phyloP scores from a whole-genome alignment of 2,797 vertebrate genomes.

The Scarus forsteni region DNA sequence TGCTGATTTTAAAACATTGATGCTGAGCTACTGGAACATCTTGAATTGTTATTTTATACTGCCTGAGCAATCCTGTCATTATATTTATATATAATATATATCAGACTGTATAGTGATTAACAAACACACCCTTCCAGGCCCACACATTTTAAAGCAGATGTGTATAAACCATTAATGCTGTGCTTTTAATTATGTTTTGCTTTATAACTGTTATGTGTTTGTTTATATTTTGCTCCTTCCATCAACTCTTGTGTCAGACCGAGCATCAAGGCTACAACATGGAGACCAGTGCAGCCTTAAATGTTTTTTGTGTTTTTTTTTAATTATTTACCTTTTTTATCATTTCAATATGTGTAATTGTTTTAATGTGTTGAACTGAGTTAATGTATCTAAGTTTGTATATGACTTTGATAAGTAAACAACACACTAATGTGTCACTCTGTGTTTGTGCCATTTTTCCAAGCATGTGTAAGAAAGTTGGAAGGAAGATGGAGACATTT shows the following conservation, averaged over 20 bases:
- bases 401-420: constrained; percentile 70
- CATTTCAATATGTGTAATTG: constrained; percentile 40
- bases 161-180: constrained; percentile 23
- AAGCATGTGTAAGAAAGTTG: background rate
- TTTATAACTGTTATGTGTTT: constrained; percentile 23
- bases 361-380: constrained; percentile 30
- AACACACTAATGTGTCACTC: constrained; percentile 20
- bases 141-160: constrained; percentile 14
- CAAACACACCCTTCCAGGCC: background rate
- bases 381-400: constrained; percentile 56
- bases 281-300: constrained; percentile 12
- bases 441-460: background rate
- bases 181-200: constrained; percentile 10
- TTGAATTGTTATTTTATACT: constrained; percentile 48
- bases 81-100: constrained; percentile 20
- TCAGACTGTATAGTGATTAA: constrained; percentile 6
- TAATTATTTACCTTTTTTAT: constrained; percentile 37
- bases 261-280: constrained; percentile 19
- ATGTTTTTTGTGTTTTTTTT: constrained; percentile 43
- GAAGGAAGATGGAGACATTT: constrained; percentile 22
- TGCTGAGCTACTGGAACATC: constrained; percentile 49
- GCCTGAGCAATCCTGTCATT: constrained; percentile 20
- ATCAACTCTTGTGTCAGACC: constrained; percentile 10
- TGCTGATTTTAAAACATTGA: constrained; percentile 35
- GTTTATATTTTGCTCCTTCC: constrained; percentile 29